A percentile compares a stretch with the other conserved stretches of the same genome.
Evolutionary conservation across 2,113 vertebrate genomes (phyloP).

Genomic region (Nanorana parkeri): DNA sequence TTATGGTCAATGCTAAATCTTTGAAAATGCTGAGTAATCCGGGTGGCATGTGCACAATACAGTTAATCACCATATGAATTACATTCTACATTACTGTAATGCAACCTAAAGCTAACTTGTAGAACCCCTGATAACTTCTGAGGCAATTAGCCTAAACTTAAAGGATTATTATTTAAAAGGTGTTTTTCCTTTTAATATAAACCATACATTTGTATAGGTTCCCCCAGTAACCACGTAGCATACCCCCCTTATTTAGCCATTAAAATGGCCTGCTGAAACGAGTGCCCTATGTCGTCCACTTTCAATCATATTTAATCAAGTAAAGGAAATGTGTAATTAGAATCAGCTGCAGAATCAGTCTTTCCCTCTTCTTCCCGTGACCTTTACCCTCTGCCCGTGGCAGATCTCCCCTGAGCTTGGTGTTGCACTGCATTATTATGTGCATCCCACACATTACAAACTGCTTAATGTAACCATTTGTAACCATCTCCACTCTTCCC

Average conservation of each 20-base stretch:
- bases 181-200: no score
- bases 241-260: background rate
- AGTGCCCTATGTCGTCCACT: background rate
- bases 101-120: no score
- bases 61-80: no score
- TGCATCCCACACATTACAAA: slow-evolving; percentile 4
- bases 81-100: no score
- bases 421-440: background rate
- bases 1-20: no score
- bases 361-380: slow-evolving; percentile 16
- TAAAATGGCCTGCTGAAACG: background rate
- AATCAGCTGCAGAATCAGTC: slow-evolving; percentile 35
- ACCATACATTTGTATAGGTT: no score
- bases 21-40: no score
- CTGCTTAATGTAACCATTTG: background rate
- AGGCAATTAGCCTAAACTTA: no score
- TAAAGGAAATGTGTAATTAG: slow-evolving; percentile 32
- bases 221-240: no score
- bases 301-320: slow-evolving; percentile 16
- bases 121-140: no score
- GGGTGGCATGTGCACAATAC: no score
- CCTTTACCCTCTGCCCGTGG: slow-evolving; percentile 2
- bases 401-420: slow-evolving; percentile 8
- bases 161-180: no score
- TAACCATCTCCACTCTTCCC: background rate